Evolutionary conservation across 1,140 invertebrate genomes (phyloP), one percentile per base, ranked within the genome.

Genomic region (Calliopsis andreniformis): DNA sequence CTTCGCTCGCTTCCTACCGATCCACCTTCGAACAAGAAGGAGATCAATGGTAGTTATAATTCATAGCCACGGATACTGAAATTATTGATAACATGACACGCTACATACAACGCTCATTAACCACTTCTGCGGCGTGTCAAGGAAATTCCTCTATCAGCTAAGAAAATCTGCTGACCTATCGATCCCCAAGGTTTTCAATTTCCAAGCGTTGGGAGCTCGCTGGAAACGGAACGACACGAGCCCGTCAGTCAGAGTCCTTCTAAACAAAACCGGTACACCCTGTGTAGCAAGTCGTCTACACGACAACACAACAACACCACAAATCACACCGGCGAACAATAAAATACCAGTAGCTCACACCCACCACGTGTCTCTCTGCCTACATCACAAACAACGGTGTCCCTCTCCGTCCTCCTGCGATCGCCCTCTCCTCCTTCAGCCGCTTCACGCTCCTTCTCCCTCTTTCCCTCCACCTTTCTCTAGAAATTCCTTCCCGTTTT

Each of bases 401-500:
- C 4, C 10, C 35, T 10, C 35, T 39, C 35, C 10, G 35, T 10
- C 35, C 35, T 39, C 35, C 35, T 39, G 4, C 35, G 35, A 39
- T 39, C 35, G n/a, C 35, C 3, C 35, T 56, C 10, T 10, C 35
- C 35, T 39, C 35, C 35, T 39, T 39, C 35, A 5, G n/a, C 35
- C 35, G 7, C 18, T 18, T 18, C 0, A 16, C 32, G 1, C 25
- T 10, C 20, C 39, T 49, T 42, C 28, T 63, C 56, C 30, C 70
- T 80, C 75, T 32, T n/a, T n/a, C 35, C 35, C 10, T 10, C 35
- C 35, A n/a, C 58, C 72, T 76, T 79, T 76, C 78, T 76, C 76
- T 51, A 81, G 49, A 76, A 86, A 87, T 87, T 84, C 86, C 83
- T 83, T 85, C 68, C 85, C 79, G 85, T 87, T 87, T 87, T 85